Percentiles rank a stretch among this genome's conserved stretches.
phyloP scores from a whole-genome alignment of 2,113 vertebrate species.

The Pelusios castaneus region DNA sequence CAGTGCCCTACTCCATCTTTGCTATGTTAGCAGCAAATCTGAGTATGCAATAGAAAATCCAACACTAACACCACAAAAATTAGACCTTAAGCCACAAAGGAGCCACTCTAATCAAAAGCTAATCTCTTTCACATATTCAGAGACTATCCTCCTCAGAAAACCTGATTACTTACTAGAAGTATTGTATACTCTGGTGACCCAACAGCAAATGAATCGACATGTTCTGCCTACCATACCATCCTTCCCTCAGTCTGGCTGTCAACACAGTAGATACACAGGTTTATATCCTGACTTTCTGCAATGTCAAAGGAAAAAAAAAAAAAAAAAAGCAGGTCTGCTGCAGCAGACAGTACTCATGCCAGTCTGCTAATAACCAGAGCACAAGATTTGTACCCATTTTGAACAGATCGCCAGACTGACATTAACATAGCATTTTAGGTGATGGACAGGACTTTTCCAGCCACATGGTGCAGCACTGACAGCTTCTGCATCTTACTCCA shows the following conservation, averaged over 20 bases:
- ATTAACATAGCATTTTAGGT: neutral
- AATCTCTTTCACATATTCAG: neutral
- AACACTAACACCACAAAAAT: rapidly evolving
- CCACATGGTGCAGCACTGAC: neutral
- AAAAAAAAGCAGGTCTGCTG: neutral
- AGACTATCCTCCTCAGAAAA: neutral
- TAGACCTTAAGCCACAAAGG: neutral
- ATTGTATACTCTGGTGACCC: rapidly evolving
- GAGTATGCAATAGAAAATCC: neutral
- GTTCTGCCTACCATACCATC: neutral
- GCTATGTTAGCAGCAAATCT: neutral
- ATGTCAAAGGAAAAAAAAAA: constrained; percentile 41
- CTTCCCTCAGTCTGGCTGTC: too few species aligned
- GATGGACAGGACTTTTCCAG: neutral
- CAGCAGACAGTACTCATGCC: neutral
- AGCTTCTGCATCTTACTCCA: neutral
- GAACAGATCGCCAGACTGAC: neutral
- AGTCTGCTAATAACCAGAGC: neutral
- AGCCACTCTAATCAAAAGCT: neutral
- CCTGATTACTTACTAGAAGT: rapidly evolving
- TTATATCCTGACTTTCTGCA: constrained; percentile 38
- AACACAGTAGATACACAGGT: neutral
- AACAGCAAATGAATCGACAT: too few species aligned
- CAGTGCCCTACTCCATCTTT: neutral
- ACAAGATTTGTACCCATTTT: neutral